Percentiles rank a stretch among this genome's conserved stretches.
These are phyloP conservation scores for Sesamia inferens DNA, from an alignment of 2,888 invertebrate genomes.

Conservation along the genomic window DNA sequence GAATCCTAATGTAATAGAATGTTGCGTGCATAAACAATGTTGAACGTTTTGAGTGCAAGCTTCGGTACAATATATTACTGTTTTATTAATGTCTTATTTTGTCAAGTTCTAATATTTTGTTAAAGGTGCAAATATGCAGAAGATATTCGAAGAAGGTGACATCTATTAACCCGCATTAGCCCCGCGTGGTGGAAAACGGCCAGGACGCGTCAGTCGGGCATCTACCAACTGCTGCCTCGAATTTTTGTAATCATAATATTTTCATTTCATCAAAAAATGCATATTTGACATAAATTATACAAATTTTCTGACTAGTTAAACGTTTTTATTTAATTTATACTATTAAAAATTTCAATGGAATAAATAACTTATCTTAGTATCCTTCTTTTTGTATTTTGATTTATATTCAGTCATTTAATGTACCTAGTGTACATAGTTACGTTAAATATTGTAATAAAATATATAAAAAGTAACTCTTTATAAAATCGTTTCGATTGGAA, in stretches of 20 bases:
- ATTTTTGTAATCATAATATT: too few species aligned
- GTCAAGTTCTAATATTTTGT: not conserved
- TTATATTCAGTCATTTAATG: too few species aligned
- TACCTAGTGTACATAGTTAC: too few species aligned
- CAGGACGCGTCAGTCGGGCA: too few species aligned
- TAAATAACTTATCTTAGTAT: too few species aligned
- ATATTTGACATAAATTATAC: too few species aligned
- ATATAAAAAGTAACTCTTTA: not conserved
- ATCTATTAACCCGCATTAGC: not conserved
- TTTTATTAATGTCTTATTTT: not conserved
- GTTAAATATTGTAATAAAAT: too few species aligned
- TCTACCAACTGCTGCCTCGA: not conserved
- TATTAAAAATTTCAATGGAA: too few species aligned
- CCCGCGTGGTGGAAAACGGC: not conserved
- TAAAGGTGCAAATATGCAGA: not conserved
- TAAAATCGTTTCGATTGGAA: not conserved
- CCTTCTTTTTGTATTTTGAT: too few species aligned
- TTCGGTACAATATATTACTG: slow-evolving; percentile 2
- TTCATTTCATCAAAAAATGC: too few species aligned
- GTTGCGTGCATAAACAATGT: slow-evolving; percentile 48
- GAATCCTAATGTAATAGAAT: slow-evolving; percentile 61
- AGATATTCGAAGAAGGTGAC: not conserved
- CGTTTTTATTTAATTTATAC: too few species aligned
- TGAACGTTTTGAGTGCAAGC: slow-evolving; percentile 19
- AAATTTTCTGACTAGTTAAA: too few species aligned